A percentile compares a stretch with the other conserved stretches of the same genome.
Evolutionary conservation across 2,113 vertebrate species (phyloP).

Genomic region (Thunnus maccoyii): DNA sequence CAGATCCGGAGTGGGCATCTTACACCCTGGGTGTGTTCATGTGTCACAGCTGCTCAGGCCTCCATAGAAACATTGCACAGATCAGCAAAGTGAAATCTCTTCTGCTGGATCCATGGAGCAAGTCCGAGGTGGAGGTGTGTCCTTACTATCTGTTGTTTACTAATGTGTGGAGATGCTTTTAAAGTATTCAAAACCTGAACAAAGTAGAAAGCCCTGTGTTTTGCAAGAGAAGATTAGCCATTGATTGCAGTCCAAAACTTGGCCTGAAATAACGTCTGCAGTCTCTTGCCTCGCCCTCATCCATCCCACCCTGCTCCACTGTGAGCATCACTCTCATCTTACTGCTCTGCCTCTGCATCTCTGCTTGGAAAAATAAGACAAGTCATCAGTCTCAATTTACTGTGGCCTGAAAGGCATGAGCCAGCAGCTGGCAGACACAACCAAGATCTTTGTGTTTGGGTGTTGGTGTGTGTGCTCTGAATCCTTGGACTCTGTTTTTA

Average conservation of each 20-base stretch:
- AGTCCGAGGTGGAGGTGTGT: conserved; percentile 87
- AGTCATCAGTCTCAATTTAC: conserved; percentile 48
- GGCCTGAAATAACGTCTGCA: conserved; percentile 11
- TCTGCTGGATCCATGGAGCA: conserved; percentile 87
- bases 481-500: background rate
- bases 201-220: background rate
- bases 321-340: conserved; percentile 21
- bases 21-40: conserved; percentile 91
- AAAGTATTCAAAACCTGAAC: background rate
- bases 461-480: conserved; percentile 2
- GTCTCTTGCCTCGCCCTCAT: background rate
- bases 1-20: conserved; percentile 91
- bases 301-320: conserved; percentile 7
- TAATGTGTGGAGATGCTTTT: background rate
- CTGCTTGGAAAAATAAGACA: conserved; percentile 35
- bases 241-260: conserved; percentile 7
- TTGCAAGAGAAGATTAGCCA: background rate
- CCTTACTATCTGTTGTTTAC: background rate
- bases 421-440: conserved; percentile 57
- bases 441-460: conserved; percentile 37
- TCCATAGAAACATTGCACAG: conserved; percentile 89
- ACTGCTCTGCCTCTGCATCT: background rate
- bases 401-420: conserved; percentile 41
- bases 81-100: conserved; percentile 91
- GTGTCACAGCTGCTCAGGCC: conserved; percentile 89